These are phyloP conservation scores for Myocastor coypus DNA, from an alignment of 2,113 vertebrate genomes.

Conservation along the genomic window DNA sequence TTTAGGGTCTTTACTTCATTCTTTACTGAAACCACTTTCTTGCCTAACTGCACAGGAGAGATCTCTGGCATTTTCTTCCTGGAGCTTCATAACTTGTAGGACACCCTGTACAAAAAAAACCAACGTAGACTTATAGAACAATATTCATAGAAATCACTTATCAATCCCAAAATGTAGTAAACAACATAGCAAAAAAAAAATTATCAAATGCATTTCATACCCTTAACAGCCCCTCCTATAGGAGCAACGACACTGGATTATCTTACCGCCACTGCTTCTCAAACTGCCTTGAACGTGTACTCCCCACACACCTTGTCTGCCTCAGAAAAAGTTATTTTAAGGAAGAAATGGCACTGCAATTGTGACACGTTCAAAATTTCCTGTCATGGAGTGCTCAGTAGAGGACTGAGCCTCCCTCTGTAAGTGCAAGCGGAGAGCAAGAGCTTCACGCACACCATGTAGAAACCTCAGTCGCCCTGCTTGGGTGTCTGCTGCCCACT, in stretches of 20 bases:
- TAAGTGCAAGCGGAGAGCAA: conserved; percentile 49
- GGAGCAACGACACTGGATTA: neutral
- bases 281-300: neutral
- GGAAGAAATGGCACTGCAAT: conserved; percentile 55
- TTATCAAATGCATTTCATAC: conserved; percentile 82
- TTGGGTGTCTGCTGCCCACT: neutral
- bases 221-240: conserved; percentile 64
- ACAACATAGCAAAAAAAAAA: conserved; percentile 86
- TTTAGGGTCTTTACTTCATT: conserved; percentile 39
- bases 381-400: conserved; percentile 38
- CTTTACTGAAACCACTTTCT: conserved; percentile 75
- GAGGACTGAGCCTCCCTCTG: conserved; percentile 48
- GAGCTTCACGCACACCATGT: conserved; percentile 69
- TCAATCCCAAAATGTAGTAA: conserved; percentile 84
- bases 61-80: conserved; percentile 85
- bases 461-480: conserved; percentile 12
- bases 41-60: conserved; percentile 25
- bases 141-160: conserved; percentile 87
- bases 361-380: conserved; percentile 36
- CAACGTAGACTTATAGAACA: conserved; percentile 83
- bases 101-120: conserved; percentile 83
- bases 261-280: conserved; percentile 9
- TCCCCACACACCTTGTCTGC: neutral
- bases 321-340: conserved; percentile 36
- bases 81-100: conserved; percentile 69